Conservation (phyloP, 30 jellyfish, hydroid and myxozoan species). For the Phacellophora camtschatica region DNA sequence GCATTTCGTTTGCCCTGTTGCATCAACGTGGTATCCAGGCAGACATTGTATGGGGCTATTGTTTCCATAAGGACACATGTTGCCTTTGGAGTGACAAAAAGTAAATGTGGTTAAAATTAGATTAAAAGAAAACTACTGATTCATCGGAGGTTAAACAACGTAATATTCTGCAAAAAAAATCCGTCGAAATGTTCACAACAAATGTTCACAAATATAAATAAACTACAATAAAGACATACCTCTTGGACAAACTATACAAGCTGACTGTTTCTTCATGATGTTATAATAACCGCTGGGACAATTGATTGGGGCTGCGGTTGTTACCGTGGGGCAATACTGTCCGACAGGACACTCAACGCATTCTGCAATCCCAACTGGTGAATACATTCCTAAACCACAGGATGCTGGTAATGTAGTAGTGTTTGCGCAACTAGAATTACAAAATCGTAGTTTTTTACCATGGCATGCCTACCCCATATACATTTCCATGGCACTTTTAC, state of each 20-base stretch:
- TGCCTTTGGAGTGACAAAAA: too few species aligned
- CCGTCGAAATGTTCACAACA: neutral
- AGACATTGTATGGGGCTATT: slow-evolving; percentile 65
- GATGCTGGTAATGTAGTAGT: slow-evolving; percentile 64
- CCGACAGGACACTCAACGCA: slow-evolving; percentile 79
- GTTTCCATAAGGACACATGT: slow-evolving; percentile 56
- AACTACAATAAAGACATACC: slow-evolving; percentile 41
- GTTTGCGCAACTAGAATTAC: slow-evolving; percentile 55
- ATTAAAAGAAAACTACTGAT: too few species aligned
- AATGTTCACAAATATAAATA: neutral
- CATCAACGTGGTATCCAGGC: slow-evolving; percentile 75
- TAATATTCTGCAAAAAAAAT: too few species aligned
- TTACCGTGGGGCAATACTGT: slow-evolving; percentile 71
- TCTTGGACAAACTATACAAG: slow-evolving; percentile 78
- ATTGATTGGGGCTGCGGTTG: slow-evolving; percentile 56
- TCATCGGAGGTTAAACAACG: too few species aligned
- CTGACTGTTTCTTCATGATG: neutral
- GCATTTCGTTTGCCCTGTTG: slow-evolving; percentile 74
- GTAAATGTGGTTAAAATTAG: too few species aligned
- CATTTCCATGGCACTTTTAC: too few species aligned
- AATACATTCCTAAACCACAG: slow-evolving; percentile 62
- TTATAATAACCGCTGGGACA: slow-evolving; percentile 80
- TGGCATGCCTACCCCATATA: too few species aligned
- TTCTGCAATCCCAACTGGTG: slow-evolving; percentile 65
- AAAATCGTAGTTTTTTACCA: neutral